phyloP scores from a whole-genome alignment of 1,140 invertebrate species.

The Dufourea novaeangliae region DNA sequence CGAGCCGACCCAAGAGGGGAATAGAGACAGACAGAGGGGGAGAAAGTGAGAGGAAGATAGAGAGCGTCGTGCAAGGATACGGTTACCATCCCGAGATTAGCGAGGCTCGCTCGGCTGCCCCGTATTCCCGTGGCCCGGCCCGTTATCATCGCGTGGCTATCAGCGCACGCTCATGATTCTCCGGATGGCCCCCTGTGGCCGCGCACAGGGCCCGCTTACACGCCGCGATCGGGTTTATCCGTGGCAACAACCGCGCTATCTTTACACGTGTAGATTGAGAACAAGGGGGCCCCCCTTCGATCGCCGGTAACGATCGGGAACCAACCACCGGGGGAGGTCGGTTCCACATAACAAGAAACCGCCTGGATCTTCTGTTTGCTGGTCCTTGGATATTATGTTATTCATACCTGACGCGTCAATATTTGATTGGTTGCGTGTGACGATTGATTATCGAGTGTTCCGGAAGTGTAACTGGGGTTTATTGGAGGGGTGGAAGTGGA shows the following conservation, averaged over 20 bases:
- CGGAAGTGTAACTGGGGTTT: too few species aligned
- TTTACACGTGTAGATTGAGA: slow-evolving; percentile 62
- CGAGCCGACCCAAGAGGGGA: neutral
- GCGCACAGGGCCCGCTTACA: slow-evolving; percentile 53
- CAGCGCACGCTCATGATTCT: slow-evolving; percentile 53
- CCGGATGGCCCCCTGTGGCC: slow-evolving; percentile 53
- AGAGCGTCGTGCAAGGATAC: slow-evolving; percentile 44
- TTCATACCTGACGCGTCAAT: neutral
- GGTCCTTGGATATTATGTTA: neutral
- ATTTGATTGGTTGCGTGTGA: neutral
- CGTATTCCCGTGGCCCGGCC: neutral
- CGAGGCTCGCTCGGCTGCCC: too few species aligned
- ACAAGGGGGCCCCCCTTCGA: slow-evolving; percentile 36
- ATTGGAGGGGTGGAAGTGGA: too few species aligned
- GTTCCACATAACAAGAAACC: neutral
- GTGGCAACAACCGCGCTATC: slow-evolving; percentile 46
- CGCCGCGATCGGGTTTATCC: slow-evolving; percentile 63
- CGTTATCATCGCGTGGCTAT: slow-evolving; percentile 58
- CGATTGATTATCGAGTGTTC: neutral
- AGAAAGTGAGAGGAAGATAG: too few species aligned
- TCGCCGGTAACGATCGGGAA: slow-evolving; percentile 43
- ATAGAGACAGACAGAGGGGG: slow-evolving; percentile 9
- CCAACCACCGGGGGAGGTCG: slow-evolving; percentile 10
- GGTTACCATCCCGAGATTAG: slow-evolving; percentile 55
- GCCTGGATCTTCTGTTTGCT: too few species aligned